Base-by-base conservation (phyloP, 2,797 vertebrate genomes). In the Tolypeutes matacus region DNA sequence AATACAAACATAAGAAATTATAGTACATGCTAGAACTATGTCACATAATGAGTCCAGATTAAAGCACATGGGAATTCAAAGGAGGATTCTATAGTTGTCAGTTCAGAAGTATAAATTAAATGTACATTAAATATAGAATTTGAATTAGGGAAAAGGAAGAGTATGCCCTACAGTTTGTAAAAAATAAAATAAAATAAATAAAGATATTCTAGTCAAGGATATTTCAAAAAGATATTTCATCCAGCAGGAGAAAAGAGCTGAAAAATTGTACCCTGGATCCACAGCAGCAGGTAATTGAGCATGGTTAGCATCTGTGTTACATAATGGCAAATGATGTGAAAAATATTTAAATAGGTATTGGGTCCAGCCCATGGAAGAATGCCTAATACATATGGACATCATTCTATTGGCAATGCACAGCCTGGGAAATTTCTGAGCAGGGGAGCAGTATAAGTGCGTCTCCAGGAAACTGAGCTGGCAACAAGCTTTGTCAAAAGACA, bases 61-160 rank as follows among this genome's bases (percentile, higher is more conserved):
- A 84, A 94, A 42, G 36, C 62, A 78, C 21, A 20, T 51, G 80
- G 51, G 42, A 91, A 80, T 86, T 73, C 46, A 91, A 82, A 86
- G 13, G 21, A 81, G 14, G 5, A 39, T 70, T 42, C 42, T 69
- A 3, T 56, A 23, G 3, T 67, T 95, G 85, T 64, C 10, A 21
- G 18, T 81, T 92, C 42, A 75, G 58, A 94, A 78, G 75, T 69
- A 81, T 8, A 86, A 92, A 86, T 89, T 91, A 12, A 92, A 49
- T 93, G 77, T 3, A 56, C 86, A 12, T 77, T 60, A 60, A 77
- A 72, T 46, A n/a, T 64, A 21, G 5, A 89, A 70, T 65, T 90
- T 83, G 21, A 95, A 14, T 36, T 42, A 93, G 23, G 23, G 13
- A 76, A 27, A 53, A 67, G 25, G 69, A 70, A 77, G 49, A 3